Evolutionary conservation across 2,888 invertebrate species (phyloP).

Genomic region (Archaeoteleia sp.): DNA sequence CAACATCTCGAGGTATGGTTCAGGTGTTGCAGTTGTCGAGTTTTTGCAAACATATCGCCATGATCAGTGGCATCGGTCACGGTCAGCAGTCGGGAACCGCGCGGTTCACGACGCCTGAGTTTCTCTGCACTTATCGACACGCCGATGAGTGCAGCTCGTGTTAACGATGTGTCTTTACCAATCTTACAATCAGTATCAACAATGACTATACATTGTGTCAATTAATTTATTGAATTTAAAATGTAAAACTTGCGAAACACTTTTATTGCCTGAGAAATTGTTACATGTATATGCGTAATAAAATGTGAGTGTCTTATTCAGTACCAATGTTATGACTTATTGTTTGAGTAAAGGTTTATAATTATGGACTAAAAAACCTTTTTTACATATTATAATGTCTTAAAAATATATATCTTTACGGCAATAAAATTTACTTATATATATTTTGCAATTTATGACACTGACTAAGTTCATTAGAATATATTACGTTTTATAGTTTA

Average conservation of each 20-base stretch:
- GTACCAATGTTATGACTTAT: too few relatives aligned
- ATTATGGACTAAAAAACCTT: too few relatives aligned
- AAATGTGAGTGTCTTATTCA: too few relatives aligned
- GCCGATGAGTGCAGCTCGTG: slow-evolving; percentile 45
- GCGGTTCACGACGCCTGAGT: slow-evolving; percentile 39
- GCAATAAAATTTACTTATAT: too few relatives aligned
- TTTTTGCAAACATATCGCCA: slow-evolving; percentile 57
- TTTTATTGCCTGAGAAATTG: too few relatives aligned
- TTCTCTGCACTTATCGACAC: slow-evolving; percentile 41
- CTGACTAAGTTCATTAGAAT: too few relatives aligned
- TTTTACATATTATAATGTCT: too few relatives aligned
- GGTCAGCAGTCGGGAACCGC: slow-evolving; percentile 52
- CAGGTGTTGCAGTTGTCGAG: slow-evolving; percentile 52
- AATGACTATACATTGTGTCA: slow-evolving; percentile 34
- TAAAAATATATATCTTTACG: too few relatives aligned
- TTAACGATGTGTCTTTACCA: slow-evolving; percentile 49
- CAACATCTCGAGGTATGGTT: slow-evolving; percentile 37
- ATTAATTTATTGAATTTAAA: slow-evolving; percentile 39
- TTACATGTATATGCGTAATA: too few relatives aligned
- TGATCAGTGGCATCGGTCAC: slow-evolving; percentile 59
- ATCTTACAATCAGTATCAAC: slow-evolving; percentile 36
- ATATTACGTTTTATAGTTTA: too few relatives aligned
- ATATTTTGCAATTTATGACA: too few relatives aligned
- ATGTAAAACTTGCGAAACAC: slow-evolving; percentile 24
- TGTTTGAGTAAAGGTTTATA: too few relatives aligned